Conservation (phyloP, 2,797 vertebrate genomes). For the Phataginus tetradactyla region DNA sequence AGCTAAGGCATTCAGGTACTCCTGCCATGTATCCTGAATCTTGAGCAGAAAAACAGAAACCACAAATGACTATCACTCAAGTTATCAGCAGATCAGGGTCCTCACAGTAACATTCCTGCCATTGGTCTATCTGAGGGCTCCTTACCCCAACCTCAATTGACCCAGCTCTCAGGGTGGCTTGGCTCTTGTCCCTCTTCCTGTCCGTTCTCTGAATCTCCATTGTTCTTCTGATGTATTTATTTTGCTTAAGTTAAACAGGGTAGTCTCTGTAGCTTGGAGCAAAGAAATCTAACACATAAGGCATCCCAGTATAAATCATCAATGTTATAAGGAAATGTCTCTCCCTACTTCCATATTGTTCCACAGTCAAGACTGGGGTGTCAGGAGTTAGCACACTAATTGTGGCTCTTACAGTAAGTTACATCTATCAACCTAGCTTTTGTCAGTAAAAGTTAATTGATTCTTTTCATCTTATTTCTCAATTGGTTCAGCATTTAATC, state of each 20-base stretch:
- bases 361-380: background rate
- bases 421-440: background rate
- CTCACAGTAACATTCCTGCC: background rate
- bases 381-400: background rate
- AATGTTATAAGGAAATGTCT: background rate
- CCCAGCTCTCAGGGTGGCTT: background rate
- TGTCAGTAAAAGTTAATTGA: background rate
- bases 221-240: background rate
- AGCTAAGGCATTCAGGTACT: background rate
- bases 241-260: background rate
- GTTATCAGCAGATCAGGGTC: background rate
- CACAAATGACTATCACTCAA: background rate
- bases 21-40: background rate
- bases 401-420: background rate
- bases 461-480: background rate
- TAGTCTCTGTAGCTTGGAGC: background rate
- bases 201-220: background rate
- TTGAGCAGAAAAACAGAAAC: background rate
- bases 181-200: background rate
- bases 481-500: background rate
- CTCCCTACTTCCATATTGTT: background rate
- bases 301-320: background rate
- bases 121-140: background rate
- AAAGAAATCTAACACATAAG: background rate
- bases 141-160: background rate